Evolutionary conservation across 1,140 invertebrate genomes (phyloP), one percentile per base, ranked within the genome.

Genomic region (Brachionus koreanus): DNA sequence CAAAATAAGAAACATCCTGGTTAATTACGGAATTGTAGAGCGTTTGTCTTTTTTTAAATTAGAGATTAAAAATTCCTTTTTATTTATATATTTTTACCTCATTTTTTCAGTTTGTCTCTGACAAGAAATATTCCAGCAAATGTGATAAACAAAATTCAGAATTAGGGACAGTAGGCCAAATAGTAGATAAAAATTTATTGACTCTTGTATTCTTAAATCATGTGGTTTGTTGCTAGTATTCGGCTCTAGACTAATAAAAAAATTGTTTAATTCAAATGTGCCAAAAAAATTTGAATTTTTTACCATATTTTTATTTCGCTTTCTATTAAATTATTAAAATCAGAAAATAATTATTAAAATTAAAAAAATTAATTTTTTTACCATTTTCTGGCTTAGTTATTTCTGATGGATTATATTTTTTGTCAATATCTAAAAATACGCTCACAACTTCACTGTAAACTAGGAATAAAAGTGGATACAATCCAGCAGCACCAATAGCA

Each of bases 1-100:
- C 76, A 81, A 81, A 81, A 61, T 29, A 81, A 39, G 49, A 49
- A 35, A 81, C 61, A 6, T 81, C 76, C 35, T 81, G 76, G 5
- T 49, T 19, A 0, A 81, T 43, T n/a, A 81, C 13, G 7, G 49
- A 39, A 16, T 61, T 42, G 61, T 25, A 81, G 7, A 81, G 52
- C 61, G 9, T 23, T 16, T 77, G n/a, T 75, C 72, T 49, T 3
- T n/a, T n/a, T n/a, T n/a, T n/a, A n/a, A n/a, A 9, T 61, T n/a
- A n/a, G n/a, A 61, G 19, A 23, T 16, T 3, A 61, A 25, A 25
- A 16, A 61, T n/a, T 16, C 13, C 13, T 25, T 33, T 25, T 61
- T 0, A 3, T n/a, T 0, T 19, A 25, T 2, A n/a, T 61, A 3
- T n/a, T n/a, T 25, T 65, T 29, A 65, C 67, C 67, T 72, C 67